Conservation (phyloP, 2,888 invertebrate genomes). For the Schizaphis graminum region DNA sequence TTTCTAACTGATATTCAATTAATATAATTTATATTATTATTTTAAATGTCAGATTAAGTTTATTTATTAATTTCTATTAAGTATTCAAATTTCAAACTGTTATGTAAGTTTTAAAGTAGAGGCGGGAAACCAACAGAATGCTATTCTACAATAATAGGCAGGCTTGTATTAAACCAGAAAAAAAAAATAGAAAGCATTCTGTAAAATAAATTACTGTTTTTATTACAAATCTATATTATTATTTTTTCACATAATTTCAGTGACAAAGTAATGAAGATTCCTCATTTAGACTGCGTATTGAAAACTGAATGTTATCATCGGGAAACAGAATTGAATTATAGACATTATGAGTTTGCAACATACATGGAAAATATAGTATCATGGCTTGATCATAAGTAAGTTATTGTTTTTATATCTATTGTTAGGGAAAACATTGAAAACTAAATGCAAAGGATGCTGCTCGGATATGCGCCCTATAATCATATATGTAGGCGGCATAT, state of each 20-base stretch:
- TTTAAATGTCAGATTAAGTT: not conserved
- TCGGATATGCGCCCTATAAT: too few relatives aligned
- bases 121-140: not conserved
- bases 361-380: conserved; percentile 23
- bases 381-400: conserved; percentile 46
- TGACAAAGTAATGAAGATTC: not conserved
- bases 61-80: not conserved
- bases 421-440: not conserved
- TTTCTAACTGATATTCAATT: not conserved
- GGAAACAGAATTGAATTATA: not conserved
- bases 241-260: conserved; percentile 32
- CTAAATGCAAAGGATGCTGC: too few relatives aligned
- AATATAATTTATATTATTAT: not conserved
- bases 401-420: not conserved
- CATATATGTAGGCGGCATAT: too few relatives aligned
- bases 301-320: not conserved
- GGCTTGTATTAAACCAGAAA: not conserved
- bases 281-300: not conserved
- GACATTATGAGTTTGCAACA: not conserved
- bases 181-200: not conserved
- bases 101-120: not conserved
- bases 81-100: not conserved
- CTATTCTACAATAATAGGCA: not conserved
- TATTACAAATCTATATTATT: not conserved
- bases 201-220: not conserved